A percentile compares a stretch with the other conserved stretches of the same genome.
These are phyloP conservation scores for Sitophilus oryzae DNA, from an alignment of 1,140 invertebrate species.

Conservation along the genomic window DNA sequence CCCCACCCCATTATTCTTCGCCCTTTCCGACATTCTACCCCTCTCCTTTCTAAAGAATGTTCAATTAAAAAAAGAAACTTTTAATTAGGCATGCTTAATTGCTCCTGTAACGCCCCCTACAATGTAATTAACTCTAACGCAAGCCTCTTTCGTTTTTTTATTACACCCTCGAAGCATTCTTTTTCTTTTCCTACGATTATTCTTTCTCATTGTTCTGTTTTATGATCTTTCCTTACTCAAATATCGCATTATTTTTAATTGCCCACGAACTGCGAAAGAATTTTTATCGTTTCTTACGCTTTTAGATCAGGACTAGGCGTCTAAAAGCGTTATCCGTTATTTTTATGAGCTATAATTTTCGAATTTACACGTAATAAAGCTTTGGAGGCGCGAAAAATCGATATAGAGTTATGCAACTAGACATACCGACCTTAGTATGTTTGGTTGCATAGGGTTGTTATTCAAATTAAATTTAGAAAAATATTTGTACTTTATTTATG, in stretches of 20 bases:
- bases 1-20: constrained; percentile 3
- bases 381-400: no score
- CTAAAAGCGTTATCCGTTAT: no score
- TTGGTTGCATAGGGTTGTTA: no score
- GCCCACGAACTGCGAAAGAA: neutral
- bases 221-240: neutral
- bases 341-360: no score
- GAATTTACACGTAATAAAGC: no score
- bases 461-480: no score
- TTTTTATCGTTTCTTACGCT: constrained; percentile 2
- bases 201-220: neutral
- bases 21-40: constrained; percentile 4
- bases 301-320: no score
- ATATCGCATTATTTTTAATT: neutral
- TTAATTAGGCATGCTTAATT: constrained; percentile 18
- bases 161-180: neutral
- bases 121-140: neutral
- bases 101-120: neutral
- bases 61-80: constrained; percentile 28
- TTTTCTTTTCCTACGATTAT: constrained; percentile 3
- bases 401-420: no score
- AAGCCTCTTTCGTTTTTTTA: neutral
- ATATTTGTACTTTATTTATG: no score
- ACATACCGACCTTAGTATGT: no score
- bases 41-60: constrained; percentile 21